phyloP scores from a whole-genome alignment of 2,113 vertebrate genomes.

The Cichladusa arquata region DNA sequence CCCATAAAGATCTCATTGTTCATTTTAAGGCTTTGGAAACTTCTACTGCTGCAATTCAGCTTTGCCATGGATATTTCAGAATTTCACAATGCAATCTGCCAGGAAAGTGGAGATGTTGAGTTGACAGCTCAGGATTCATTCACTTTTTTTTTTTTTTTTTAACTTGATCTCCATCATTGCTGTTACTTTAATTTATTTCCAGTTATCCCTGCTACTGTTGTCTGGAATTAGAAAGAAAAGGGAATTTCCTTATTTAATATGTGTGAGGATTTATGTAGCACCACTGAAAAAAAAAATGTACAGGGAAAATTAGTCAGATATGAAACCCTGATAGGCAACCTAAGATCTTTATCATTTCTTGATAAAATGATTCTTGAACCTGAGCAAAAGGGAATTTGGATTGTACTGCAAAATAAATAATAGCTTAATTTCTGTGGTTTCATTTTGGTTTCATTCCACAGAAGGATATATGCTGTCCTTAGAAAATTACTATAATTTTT shows the following conservation, averaged over 20 bases:
- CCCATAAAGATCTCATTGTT: neutral
- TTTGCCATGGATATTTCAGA: neutral
- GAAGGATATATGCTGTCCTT: neutral
- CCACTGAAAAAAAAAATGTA: neutral
- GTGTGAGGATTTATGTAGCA: accelerated
- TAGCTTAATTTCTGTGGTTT: neutral
- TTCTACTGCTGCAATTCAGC: neutral
- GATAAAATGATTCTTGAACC: neutral
- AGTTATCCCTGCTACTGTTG: neutral
- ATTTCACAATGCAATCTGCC: neutral
- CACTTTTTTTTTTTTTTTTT: neutral
- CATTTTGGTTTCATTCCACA: neutral
- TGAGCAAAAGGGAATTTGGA: neutral
- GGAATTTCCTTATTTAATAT: neutral
- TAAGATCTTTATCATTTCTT: neutral
- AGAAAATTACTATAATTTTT: neutral
- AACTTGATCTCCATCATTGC: neutral
- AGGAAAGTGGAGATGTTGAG: neutral
- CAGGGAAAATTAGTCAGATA: neutral
- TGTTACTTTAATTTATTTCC: neutral
- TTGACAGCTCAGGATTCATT: neutral
- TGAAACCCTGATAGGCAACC: neutral
- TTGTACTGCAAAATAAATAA: neutral
- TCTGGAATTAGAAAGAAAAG: neutral
- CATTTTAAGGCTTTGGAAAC: neutral